Evolutionary conservation across 2,888 invertebrate genomes (phyloP), one percentile per base, ranked within the genome.

Genomic region (Dolomedes plantarius): DNA sequence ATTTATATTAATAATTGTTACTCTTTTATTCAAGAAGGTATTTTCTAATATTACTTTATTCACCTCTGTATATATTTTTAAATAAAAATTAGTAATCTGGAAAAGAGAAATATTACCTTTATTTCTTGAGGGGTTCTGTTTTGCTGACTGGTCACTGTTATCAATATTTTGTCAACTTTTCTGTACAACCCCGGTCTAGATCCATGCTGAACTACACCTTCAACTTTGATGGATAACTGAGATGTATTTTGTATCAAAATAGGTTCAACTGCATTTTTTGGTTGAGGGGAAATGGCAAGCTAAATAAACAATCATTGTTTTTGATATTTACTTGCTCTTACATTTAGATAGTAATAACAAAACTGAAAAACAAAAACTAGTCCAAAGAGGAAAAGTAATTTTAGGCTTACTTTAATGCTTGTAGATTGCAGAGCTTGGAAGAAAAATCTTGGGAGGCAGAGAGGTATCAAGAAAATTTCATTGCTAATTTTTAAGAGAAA

Each of bases 211-310:
- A 98, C 94, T 0, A 98, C 97, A 0, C 98, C 98, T 92, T 98
- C 98, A 1, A 98, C 96, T 92, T 97, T 97, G 29, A 98, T 94
- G 0, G 97, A 96, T 85, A 98, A 93, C 89, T 96, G 95, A 89
- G 96, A 95, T 77, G 96, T 95, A 62, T 95, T 94, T 86, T 95
- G 95, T 46, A 98, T 94, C 88, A 95, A 93, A 69, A 97, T 95
- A 68, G 95, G 95, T 89, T 98, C 98, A 0, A 95, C 95, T 87
- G 95, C 93, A 50, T 94, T 94, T 73, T 95, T 92, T 0, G 96
- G 96, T 90, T 96, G 95, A 0, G 96, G 96, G 41, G 95, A 95
- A 7, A 96, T 94, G 0, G 96, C 95, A 86, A 96, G 91, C 92
- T 93, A 89, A 46, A 90, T 90, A 36, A 36, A 36, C 9, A n/a